Evolutionary conservation across 2,797 vertebrate genomes (phyloP), one percentile per base, ranked within the genome.

Genomic region (Botia almorhae): DNA sequence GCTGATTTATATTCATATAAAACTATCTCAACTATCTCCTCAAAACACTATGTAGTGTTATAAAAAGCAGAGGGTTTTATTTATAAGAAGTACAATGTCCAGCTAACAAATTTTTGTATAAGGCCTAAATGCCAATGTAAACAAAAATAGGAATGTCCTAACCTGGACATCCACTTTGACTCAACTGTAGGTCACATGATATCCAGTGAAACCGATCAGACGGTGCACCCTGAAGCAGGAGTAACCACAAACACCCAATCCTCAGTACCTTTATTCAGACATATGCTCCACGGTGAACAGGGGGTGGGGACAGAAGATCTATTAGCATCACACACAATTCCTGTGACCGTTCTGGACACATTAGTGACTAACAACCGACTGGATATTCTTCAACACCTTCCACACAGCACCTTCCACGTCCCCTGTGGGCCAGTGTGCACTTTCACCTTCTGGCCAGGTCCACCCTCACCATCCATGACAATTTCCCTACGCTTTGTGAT

Each of bases 401-500:
- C 2, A 19, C 17, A 16, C 23, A 69, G 74, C 78, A 83, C 74
- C 77, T 84, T 74, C 19, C 21, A 46, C 3, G 23, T 84, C 82
- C 69, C 82, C 55, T 33, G 46, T 68, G 78, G 51, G 17, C 33
- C 61, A 68, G 21, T 23, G 43, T 73, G 58, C 76, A 51, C 65
- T 77, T 26, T 58, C 60, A 71, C 68, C 43, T 51, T 17, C 48
- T 69, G 13, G 7, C 43, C 16, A 33, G 26, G 50, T 61, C 74
- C 69, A 36, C 51, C 74, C 75, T 55, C 51, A 39, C 39, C 71
- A 55, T 65, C 36, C 76, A 23, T 58, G 16, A 76, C 89, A 91
- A 90, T 93, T 87, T 80, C 78, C 90, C 92, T 84, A 87, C 23
- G 36, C 58, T 83, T 81, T 73, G 82, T 80, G 76, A 78, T 91